Evolutionary conservation across 1,140 invertebrate genomes (phyloP).

Genomic region (Ips nitidus): DNA sequence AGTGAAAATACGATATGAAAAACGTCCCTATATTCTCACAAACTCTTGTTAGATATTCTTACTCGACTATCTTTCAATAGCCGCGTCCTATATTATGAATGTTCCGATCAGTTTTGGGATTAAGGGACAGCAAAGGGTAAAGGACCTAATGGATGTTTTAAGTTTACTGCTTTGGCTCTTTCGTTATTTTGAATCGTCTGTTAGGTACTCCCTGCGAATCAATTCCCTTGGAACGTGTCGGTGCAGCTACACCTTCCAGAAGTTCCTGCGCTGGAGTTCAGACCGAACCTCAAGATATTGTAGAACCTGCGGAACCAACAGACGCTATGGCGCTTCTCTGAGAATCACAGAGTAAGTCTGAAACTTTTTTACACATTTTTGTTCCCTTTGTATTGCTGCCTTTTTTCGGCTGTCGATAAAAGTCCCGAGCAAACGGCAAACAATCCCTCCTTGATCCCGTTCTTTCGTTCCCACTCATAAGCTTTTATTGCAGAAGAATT

Average conservation of each 20-base stretch:
- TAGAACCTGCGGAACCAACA: slow-evolving; percentile 35
- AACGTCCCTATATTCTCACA: too few relatives aligned
- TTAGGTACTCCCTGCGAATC: slow-evolving; percentile 35
- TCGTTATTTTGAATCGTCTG: too few relatives aligned
- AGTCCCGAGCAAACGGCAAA: slow-evolving; percentile 1
- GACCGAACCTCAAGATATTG: slow-evolving; percentile 39
- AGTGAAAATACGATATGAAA: too few relatives aligned
- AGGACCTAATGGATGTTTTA: too few relatives aligned
- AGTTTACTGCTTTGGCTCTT: too few relatives aligned
- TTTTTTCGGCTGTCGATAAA: slow-evolving; percentile 5
- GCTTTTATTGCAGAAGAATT: slow-evolving; percentile 17
- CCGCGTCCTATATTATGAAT: too few relatives aligned
- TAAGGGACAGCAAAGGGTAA: too few relatives aligned
- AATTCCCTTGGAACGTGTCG: slow-evolving; percentile 43
- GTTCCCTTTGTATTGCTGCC: background rate
- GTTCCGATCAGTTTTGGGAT: too few relatives aligned
- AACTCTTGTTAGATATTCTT: too few relatives aligned
- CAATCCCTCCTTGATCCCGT: slow-evolving; percentile 13
- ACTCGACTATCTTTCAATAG: too few relatives aligned
- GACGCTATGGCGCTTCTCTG: slow-evolving; percentile 43
- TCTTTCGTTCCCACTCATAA: slow-evolving; percentile 11
- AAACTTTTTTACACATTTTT: background rate
- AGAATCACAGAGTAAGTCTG: slow-evolving; percentile 33
- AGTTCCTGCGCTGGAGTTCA: slow-evolving; percentile 42
- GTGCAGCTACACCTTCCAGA: slow-evolving; percentile 42